Percentiles rank a stretch among this genome's conserved stretches.
phyloP scores from a whole-genome alignment of 2,888 invertebrate species.

The Oscheius onirici region DNA sequence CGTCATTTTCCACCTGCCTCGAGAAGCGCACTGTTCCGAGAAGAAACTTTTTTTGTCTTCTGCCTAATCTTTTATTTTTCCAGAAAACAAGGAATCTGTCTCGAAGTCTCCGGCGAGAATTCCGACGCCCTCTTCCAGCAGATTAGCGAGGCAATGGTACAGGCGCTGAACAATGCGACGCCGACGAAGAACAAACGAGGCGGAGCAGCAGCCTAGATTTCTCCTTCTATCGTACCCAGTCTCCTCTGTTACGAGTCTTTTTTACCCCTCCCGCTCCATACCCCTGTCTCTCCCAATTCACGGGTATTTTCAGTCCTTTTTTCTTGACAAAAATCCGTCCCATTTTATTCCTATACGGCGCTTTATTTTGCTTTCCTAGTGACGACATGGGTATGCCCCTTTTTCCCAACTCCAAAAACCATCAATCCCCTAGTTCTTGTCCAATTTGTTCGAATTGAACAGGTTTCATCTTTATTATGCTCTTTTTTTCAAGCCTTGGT shows the following conservation, averaged over 20 bases:
- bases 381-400: too few species aligned
- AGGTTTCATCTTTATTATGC: too few species aligned
- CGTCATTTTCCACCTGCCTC: too few species aligned
- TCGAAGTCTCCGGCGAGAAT: conserved; percentile 50
- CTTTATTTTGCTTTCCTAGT: too few species aligned
- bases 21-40: too few species aligned
- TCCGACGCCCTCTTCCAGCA: conserved; percentile 46
- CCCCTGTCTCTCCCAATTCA: neutral
- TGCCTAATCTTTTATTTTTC: conserved; percentile 19
- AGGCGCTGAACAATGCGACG: conserved; percentile 14
- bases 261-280: conserved; percentile 32
- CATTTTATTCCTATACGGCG: too few species aligned
- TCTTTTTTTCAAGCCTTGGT: neutral
- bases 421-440: too few species aligned
- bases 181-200: conserved; percentile 4
- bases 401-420: too few species aligned
- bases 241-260: conserved; percentile 14
- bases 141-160: conserved; percentile 36
- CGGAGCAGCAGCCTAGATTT: conserved; percentile 15
- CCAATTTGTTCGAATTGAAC: too few species aligned
- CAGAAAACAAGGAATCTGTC: conserved; percentile 47
- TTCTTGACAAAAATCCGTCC: neutral
- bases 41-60: too few species aligned
- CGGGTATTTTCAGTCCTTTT: neutral
- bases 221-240: neutral